phyloP scores from a whole-genome alignment of 2,888 invertebrate species.

The Fragum whitleyi region DNA sequence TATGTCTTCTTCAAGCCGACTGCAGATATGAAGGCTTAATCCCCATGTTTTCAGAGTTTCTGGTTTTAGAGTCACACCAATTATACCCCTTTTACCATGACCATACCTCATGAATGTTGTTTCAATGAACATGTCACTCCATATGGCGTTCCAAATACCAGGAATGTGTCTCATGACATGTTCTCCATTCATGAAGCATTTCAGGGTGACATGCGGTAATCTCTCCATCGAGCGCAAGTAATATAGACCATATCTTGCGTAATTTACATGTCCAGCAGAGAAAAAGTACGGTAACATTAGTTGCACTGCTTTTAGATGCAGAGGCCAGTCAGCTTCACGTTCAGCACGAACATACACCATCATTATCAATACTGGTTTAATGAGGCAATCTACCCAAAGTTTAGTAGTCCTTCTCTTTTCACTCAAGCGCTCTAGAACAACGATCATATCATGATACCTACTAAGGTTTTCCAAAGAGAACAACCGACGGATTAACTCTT shows the following conservation, averaged over 20 bases:
- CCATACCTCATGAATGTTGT: slow-evolving; percentile 72
- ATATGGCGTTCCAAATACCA: slow-evolving; percentile 70
- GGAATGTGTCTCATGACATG: slow-evolving; percentile 65
- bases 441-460: slow-evolving; percentile 37
- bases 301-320: slow-evolving; percentile 60
- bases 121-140: slow-evolving; percentile 69
- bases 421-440: slow-evolving; percentile 38
- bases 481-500: slow-evolving; percentile 29
- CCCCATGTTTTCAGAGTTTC: slow-evolving; percentile 64
- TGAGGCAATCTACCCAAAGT: slow-evolving; percentile 60
- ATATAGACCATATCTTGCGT: slow-evolving; percentile 64
- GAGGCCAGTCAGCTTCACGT: slow-evolving; percentile 61
- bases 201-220: too few relatives aligned
- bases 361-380: slow-evolving; percentile 66
- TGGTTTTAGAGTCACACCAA: slow-evolving; percentile 70
- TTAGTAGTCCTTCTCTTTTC: slow-evolving; percentile 20
- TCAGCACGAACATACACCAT: slow-evolving; percentile 62
- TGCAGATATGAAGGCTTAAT: slow-evolving; percentile 59
- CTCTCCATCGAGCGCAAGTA: slow-evolving; percentile 63
- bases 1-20: slow-evolving; percentile 36
- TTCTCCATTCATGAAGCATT: slow-evolving; percentile 58
- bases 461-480: background rate
- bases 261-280: slow-evolving; percentile 63
- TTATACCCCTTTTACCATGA: slow-evolving; percentile 70
- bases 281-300: slow-evolving; percentile 69